Evolutionary conservation across 1,140 invertebrate genomes (phyloP), one percentile per base, ranked within the genome.

Genomic region (Temnothorax nylanderi): DNA sequence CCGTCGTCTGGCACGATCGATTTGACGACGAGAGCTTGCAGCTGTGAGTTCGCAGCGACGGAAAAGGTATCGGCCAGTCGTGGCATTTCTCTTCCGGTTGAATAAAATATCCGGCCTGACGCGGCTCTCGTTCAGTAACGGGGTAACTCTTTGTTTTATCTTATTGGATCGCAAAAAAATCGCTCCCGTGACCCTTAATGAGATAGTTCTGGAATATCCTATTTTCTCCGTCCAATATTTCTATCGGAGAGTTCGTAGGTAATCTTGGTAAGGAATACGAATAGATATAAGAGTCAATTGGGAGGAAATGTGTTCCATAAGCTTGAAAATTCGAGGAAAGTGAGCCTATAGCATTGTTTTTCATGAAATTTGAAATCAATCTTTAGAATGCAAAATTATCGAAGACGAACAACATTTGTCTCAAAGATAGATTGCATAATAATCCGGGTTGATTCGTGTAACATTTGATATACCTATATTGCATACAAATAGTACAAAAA

Each of bases 21-120:
- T 47, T 89, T 88, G 16, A 85, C 44, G 32, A 34, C 64, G 10
- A 47, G 18, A 16, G 26, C 0, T 11, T 0, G 21, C 65, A 85
- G 69, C 80, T 84, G 69, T 41, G 80, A 84, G 47, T 81, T 78
- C 62, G 21, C 26, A 84, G 54, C 49, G 11, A 11, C 41, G 62
- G 77, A 84, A 10, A 81, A 90, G 88, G 88, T 89, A 89, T 84
- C 67, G 41, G 11, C 34, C 41, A n/a, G 18, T 44, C 41, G 32
- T 32, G 51, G 10, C 26, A n/a, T 51, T 65, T 72, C 65, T 60
- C 49, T n/a, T 49, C 2, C 41, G 18, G 21, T 58, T 87, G 41
- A 18, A 74, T 76, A 51, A 80, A 86, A 80, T 44, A 34, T 76
- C 51, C 69, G 54, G 21, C 2, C 47, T 7, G 54, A 26, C 32